Evolutionary conservation across 2,797 vertebrate genomes (phyloP).

Genomic region (Florisuga fusca): DNA sequence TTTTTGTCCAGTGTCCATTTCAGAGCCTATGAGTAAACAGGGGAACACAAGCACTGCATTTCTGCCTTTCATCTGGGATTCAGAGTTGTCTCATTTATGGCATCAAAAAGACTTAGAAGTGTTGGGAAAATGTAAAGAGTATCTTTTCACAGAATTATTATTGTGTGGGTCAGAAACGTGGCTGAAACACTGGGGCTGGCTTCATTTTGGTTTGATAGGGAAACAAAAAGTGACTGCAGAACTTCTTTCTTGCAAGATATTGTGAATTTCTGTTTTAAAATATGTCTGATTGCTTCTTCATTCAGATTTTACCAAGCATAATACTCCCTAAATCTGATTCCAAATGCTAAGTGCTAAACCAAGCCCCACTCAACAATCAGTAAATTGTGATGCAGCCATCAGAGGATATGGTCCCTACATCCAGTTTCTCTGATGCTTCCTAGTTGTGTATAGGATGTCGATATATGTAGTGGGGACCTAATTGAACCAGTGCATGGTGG

Average conservation of each 20-base stretch:
- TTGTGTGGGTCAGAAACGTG: neutral
- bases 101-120: neutral
- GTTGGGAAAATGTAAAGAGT: neutral
- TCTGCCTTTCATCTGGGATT: neutral
- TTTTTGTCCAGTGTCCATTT: neutral
- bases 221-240: neutral
- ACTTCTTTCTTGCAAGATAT: neutral
- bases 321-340: conserved; percentile 24
- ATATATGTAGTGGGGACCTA: neutral
- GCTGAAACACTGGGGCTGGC: neutral
- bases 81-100: neutral
- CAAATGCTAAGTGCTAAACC: neutral
- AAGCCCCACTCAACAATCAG: conserved; percentile 10
- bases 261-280: conserved; percentile 7
- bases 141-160: neutral
- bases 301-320: neutral
- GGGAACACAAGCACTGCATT: neutral
- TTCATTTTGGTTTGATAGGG: neutral
- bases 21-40: neutral
- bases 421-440: neutral
- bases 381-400: conserved; percentile 8
- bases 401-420: neutral
- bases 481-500: conserved; percentile 22
- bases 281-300: conserved; percentile 6
- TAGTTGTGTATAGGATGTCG: neutral